Evolutionary conservation across 2,888 invertebrate species (phyloP), one percentile per base, ranked within the genome.

Genomic region (Drosophila neotestacea): DNA sequence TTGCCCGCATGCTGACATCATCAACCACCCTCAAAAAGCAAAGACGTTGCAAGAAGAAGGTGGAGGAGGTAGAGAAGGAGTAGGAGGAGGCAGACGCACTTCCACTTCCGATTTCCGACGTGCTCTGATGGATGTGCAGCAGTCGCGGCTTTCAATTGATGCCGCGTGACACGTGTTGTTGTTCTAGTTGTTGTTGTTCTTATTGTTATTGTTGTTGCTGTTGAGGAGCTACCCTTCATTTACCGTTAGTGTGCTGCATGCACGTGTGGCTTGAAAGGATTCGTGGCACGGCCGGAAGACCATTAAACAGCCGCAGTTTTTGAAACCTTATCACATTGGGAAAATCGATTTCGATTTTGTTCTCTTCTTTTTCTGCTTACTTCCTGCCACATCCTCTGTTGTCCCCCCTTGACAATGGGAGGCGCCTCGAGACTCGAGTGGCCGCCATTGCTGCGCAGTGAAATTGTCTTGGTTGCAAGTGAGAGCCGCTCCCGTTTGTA

Each of bases 391-490:
- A 77, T 71, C 73, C 76, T 44, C 65, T 64, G 48, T 41, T 27
- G 50, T 46, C 50, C 58, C 58, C 22, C n/a, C 39, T 39, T 27
- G 34, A 30, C 22, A 50, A 70, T 75, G 84, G 86, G 86, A 86
- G 86, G 86, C 75, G 73, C 80, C 64, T 50, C 32, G 38, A 39
- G 73, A 78, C 64, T 50, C 22, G 34, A 39, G 56, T 50, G 70
- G 81, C 63, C 65, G 86, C 86, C 88, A 88, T 87, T 87, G 88
- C 81, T 87, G 86, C 86, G 86, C 86, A 88, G 66, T 80, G 55
- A 51, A 78, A 73, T 44, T 2, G 41, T 10, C 27, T 5, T n/a
- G 27, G 11, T 27, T 27, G 46, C 46, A 58, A 47, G 55, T 38
- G 55, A 63, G 63, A 39, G 63, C 48, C 46, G 32, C 55, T 47